Percentiles rank a stretch among this genome's conserved stretches.
phyloP scores from a whole-genome alignment of 2,797 vertebrate species.

The Pseudopleuronectes americanus region DNA sequence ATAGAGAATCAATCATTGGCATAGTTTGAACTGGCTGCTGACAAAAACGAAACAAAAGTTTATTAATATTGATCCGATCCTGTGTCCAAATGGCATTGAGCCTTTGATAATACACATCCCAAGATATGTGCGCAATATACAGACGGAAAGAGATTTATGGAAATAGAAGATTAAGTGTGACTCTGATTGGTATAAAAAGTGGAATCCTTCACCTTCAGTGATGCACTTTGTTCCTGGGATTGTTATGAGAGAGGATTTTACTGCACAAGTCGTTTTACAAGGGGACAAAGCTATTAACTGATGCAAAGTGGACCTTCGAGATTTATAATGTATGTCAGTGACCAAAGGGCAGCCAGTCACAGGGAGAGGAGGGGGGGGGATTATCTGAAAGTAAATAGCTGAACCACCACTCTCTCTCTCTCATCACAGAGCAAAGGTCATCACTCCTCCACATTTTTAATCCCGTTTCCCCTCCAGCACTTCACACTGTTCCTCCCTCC shows the following conservation, averaged over 20 bases:
- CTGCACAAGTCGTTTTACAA: no score
- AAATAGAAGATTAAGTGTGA: no score
- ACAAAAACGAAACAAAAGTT: no score
- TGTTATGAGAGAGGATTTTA: neutral
- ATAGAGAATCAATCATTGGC: no score
- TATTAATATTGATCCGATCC: no score
- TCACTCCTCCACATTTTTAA: constrained; percentile 13
- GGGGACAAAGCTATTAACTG: constrained; percentile 14
- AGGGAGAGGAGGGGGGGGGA: neutral
- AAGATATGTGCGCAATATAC: no score
- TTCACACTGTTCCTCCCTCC: neutral
- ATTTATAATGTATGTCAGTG: constrained; percentile 10
- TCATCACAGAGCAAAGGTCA: constrained; percentile 43
- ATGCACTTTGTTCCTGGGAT: neutral
- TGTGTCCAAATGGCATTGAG: no score
- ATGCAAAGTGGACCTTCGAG: constrained; percentile 16
- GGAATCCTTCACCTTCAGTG: no score
- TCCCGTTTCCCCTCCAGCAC: constrained; percentile 1
- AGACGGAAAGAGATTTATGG: no score
- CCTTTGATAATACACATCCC: no score
- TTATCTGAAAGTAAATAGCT: neutral
- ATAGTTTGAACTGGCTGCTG: no score
- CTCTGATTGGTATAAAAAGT: no score
- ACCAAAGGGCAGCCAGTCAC: constrained; percentile 31
- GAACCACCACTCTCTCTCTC: constrained; percentile 8